These are phyloP conservation scores for Dynastes tityus DNA, from an alignment of 2,888 invertebrate species.

Conservation along the genomic window DNA sequence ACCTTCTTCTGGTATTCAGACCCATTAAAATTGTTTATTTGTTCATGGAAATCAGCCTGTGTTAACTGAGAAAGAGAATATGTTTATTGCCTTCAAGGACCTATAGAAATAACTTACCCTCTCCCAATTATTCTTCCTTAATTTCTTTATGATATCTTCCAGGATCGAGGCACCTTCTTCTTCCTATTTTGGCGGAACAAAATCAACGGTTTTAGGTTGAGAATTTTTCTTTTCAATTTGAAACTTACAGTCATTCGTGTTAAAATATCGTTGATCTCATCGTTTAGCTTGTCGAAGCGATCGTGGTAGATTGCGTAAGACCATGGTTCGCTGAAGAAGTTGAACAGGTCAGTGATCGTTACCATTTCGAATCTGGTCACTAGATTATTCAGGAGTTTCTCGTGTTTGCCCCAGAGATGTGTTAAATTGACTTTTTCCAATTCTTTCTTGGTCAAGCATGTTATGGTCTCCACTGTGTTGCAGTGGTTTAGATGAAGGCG, in stretches of 20 bases:
- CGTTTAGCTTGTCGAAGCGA: slow-evolving; percentile 72
- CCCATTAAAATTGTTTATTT: slow-evolving; percentile 61
- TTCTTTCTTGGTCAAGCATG: slow-evolving; percentile 72
- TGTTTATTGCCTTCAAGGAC: slow-evolving; percentile 5
- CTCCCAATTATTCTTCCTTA: slow-evolving; percentile 62
- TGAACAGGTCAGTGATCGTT: slow-evolving; percentile 78
- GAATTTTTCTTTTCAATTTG: neutral
- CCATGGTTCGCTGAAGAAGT: slow-evolving; percentile 80
- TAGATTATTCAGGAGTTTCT: slow-evolving; percentile 80
- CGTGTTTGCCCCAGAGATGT: slow-evolving; percentile 81
- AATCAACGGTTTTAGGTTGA: neutral
- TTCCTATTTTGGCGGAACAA: slow-evolving; percentile 52
- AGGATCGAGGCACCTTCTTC: slow-evolving; percentile 59
- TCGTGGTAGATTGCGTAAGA: slow-evolving; percentile 78
- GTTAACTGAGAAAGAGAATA: slow-evolving; percentile 59
- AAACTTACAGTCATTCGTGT: slow-evolving; percentile 52
- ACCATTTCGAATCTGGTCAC: slow-evolving; percentile 75
- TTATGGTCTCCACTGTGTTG: slow-evolving; percentile 74
- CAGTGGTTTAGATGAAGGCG: slow-evolving; percentile 74
- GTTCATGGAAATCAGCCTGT: slow-evolving; percentile 57
- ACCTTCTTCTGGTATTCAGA: slow-evolving; percentile 62
- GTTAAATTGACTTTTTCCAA: slow-evolving; percentile 48
- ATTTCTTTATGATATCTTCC: slow-evolving; percentile 60
- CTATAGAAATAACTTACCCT: slow-evolving; percentile 56
- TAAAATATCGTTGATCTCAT: slow-evolving; percentile 62